Percentiles rank a stretch among this genome's conserved stretches.
phyloP scores from a whole-genome alignment of 2,113 vertebrate species.

The Lipophrys pholis region DNA sequence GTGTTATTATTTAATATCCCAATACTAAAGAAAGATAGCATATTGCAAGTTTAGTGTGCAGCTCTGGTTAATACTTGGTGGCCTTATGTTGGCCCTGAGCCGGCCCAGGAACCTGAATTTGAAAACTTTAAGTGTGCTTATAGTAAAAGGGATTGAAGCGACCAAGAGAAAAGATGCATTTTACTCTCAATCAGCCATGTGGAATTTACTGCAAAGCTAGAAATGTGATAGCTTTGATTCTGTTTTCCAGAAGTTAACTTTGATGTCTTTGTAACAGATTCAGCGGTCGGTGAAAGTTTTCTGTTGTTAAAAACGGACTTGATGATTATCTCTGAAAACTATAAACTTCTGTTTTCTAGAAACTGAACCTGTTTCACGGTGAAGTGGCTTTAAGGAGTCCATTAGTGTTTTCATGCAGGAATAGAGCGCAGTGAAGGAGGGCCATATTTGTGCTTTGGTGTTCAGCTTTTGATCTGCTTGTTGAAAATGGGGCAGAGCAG shows the following conservation, averaged over 20 bases:
- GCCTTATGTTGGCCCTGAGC: too few relatives aligned
- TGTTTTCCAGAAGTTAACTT: slow-evolving; percentile 22
- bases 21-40: too few relatives aligned
- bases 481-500: slow-evolving; percentile 42
- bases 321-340: slow-evolving; percentile 12
- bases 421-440: slow-evolving; percentile 11
- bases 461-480: slow-evolving; percentile 57
- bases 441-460: slow-evolving; percentile 45
- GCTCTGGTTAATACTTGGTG: too few relatives aligned
- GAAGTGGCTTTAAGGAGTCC: slow-evolving; percentile 27
- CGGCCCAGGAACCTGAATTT: too few relatives aligned
- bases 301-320: slow-evolving; percentile 37
- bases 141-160: neutral
- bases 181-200: neutral
- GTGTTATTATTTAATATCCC: too few relatives aligned
- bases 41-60: too few relatives aligned
- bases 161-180: neutral
- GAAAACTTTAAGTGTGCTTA: neutral
- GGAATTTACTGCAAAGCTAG: neutral
- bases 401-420: slow-evolving; percentile 35
- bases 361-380: slow-evolving; percentile 27
- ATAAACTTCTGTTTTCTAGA: slow-evolving; percentile 16
- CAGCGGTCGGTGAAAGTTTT: slow-evolving; percentile 25
- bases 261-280: neutral
- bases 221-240: slow-evolving; percentile 15